These are phyloP conservation scores for Pachliopta kotzebuea DNA, from an alignment of 2,888 invertebrate species.

Conservation along the genomic window DNA sequence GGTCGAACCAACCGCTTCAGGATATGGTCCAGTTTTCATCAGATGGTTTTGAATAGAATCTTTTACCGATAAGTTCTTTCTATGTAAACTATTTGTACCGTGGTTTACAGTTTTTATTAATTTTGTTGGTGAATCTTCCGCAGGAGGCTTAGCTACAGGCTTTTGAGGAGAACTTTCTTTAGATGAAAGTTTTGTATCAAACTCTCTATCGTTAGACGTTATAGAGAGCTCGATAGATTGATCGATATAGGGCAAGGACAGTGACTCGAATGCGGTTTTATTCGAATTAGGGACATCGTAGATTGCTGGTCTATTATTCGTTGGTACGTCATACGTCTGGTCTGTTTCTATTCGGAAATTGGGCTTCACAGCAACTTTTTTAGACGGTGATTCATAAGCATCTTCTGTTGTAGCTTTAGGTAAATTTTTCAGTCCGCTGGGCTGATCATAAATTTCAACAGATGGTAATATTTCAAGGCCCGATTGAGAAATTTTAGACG, in stretches of 20 bases:
- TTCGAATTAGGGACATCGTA: conserved; percentile 67
- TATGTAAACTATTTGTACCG: conserved; percentile 65
- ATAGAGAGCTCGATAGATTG: conserved; percentile 75
- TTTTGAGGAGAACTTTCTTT: conserved; percentile 66
- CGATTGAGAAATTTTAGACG: conserved; percentile 75
- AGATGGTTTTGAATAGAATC: conserved; percentile 56
- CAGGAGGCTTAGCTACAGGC: conserved; percentile 48
- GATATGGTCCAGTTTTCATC: conserved; percentile 60
- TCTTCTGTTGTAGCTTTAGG: conserved; percentile 47
- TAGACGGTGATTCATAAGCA: conserved; percentile 44
- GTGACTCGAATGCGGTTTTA: conserved; percentile 69
- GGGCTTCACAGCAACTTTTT: conserved; percentile 47
- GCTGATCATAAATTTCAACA: conserved; percentile 73
- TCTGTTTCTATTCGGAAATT: conserved; percentile 62
- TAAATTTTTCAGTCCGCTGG: conserved; percentile 49
- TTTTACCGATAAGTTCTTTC: conserved; percentile 56
- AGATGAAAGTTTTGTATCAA: conserved; percentile 68
- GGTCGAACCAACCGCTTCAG: conserved; percentile 65
- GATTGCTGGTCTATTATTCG: conserved; percentile 68
- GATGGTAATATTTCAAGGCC: conserved; percentile 70
- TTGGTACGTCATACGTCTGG: conserved; percentile 71
- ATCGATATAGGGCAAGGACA: conserved; percentile 72
- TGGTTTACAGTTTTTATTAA: conserved; percentile 48
- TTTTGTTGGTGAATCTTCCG: conserved; percentile 55
- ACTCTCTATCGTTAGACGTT: conserved; percentile 74